Base-by-base conservation (phyloP, 2,113 vertebrate genomes). In the Clupea harengus region DNA sequence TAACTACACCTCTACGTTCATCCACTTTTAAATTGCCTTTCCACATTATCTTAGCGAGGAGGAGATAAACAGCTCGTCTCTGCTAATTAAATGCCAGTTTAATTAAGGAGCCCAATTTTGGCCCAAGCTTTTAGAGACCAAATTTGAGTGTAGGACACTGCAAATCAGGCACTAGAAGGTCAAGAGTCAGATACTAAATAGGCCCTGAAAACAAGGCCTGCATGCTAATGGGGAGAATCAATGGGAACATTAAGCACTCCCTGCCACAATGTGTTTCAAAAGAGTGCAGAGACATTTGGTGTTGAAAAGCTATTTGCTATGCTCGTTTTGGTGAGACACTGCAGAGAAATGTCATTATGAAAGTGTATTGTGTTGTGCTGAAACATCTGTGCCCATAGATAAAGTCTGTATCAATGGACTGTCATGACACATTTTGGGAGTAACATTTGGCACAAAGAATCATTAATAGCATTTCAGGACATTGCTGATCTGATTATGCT, bases 31-130 rank as follows among this genome's bases (percentile, higher is more conserved):
- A 87, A 86, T 84, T 87, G 82, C 85, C 88, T 86, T 88, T 88
- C 47, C 80, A 81, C 89, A 88, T 86, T 88, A 88, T 89, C 87
- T 85, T 75, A 86, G 67, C 81, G 15, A 84, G 72, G 50, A 82
- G 80, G 82, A 88, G 89, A 90, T 86, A 90, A 88, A 90, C 88
- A 86, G 81, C 82, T 84, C 81, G 84, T 82, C 88, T 88, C 86
- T 52, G 87, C 86, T 89, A 90, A 90, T 89, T 90, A 90, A 90
- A 90, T 89, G 87, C 50, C 87, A 88, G 80, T 83, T 90, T 90
- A 90, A 90, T 89, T 89, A 90, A 89, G 86, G 87, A 87, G 88
- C 85, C 85, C 88, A 90, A 64, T 90, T 25, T 15, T 82, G 72
- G 82, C 86, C 85, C 84, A 78, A 83, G 85, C 52, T 75, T 85